phyloP scores from a whole-genome alignment of 2,797 vertebrate species.

The Molossus molossus region DNA sequence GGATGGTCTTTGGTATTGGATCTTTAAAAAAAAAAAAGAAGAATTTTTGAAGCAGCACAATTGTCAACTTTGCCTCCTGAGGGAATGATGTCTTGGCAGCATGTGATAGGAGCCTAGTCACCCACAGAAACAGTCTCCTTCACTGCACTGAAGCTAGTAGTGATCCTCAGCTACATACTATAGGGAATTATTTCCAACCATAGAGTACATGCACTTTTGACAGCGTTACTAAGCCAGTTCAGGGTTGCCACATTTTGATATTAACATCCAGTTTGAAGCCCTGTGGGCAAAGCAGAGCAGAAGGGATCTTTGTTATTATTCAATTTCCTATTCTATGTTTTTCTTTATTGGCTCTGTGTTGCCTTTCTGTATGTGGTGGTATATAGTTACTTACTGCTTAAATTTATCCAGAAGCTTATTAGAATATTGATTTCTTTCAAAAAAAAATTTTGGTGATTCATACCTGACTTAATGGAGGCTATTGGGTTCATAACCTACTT shows the following conservation, averaged over 20 bases:
- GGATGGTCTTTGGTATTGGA: not conserved
- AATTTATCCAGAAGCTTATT: constrained; percentile 61
- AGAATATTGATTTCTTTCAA: constrained; percentile 64
- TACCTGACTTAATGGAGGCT: constrained; percentile 8
- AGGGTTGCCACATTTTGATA: constrained; percentile 37
- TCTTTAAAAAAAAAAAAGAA: not conserved
- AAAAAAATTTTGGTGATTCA: constrained; percentile 70
- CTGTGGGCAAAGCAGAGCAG: constrained; percentile 44
- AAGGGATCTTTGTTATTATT: constrained; percentile 55
- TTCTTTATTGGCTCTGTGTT: constrained; percentile 46
- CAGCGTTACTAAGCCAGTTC: constrained; percentile 40
- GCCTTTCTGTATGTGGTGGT: constrained; percentile 33
- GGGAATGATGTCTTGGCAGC: not conserved
- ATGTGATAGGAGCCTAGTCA: not conserved
- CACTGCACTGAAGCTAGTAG: not conserved
- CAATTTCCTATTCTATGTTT: constrained; percentile 32
- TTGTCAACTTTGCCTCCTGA: constrained; percentile 15
- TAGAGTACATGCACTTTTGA: not conserved
- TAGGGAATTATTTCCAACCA: constrained; percentile 41
- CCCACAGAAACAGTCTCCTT: not conserved
- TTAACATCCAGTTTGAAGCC: constrained; percentile 56
- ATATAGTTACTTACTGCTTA: constrained; percentile 63
- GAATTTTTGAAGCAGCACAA: constrained; percentile 4
- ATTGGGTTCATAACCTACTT: constrained; percentile 64
- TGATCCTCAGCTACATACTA: not conserved